Base-by-base conservation (phyloP, 2,797 vertebrate genomes). In the Tenualosa ilisha region DNA sequence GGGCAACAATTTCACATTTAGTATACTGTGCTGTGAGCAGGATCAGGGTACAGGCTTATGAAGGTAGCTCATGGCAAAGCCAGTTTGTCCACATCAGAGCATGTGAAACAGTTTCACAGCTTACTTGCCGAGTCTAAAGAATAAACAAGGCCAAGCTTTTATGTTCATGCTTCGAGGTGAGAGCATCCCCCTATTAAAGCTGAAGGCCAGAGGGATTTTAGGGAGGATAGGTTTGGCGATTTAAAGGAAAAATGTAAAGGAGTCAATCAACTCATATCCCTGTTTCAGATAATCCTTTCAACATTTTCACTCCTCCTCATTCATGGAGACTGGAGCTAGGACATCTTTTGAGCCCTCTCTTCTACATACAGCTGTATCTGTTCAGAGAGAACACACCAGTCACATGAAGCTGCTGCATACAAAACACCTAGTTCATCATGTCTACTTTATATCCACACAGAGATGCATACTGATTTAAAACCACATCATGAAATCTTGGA, bases 361-460 rank as follows among this genome's bases (percentile, higher is more conserved):
- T 99, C 98, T 65, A 99, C 98, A 0, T 99, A 99, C 0, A 99
- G 95, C 93, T 99, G 98, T 98, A 99, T 99, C 98, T 99, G 88
- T 86, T 84, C 3, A 40, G 82, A 86, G 86, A 7, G 43, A 83
- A 63, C 40, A 82, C 53, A 6, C 0, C 5, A 2, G 46, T 61
- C 9, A 20, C 26, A 63, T 2, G 51, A 49, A 79, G 6, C 59
- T 6, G n/a, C 59, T 63, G n/a, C 46, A 49, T 49, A 49, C 46
- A 49, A 8, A 49, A 4, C 46, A 49, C 46, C 46, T 49, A 49
- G 7, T 49, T 4, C 46, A 49, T 65, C 3, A 54, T 24, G 4
- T 68, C 26, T 31, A 84, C 1, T 3, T 53, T 26, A 26, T 13
- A 83, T 1, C 75, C 20, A 86, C 37, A 85, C 43, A 24, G 49